A percentile compares a stretch with the other conserved stretches of the same genome.
Evolutionary conservation across 2,797 vertebrate genomes (phyloP).

Genomic region (Fringilla coelebs): DNA sequence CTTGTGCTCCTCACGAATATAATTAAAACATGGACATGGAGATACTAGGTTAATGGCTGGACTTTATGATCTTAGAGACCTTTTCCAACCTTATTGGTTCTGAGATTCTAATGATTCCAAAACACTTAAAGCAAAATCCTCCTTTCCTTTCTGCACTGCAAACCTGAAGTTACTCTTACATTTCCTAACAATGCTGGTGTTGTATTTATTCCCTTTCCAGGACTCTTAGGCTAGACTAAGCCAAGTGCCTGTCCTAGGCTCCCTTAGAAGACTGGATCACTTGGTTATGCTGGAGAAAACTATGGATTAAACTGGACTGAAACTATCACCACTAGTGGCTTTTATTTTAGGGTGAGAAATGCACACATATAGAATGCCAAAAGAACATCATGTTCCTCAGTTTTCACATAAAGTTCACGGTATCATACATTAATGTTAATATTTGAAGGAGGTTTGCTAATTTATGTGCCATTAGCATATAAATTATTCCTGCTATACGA

Average conservation of each 20-base stretch:
- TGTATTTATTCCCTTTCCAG: neutral
- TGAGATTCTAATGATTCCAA: neutral
- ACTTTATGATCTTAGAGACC: neutral
- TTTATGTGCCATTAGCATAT: neutral
- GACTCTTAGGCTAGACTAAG: neutral
- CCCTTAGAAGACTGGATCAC: neutral
- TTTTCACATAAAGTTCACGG: neutral
- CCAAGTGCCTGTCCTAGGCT: neutral
- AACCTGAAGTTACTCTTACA: neutral
- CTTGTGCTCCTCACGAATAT: neutral
- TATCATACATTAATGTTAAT: neutral
- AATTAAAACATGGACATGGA: neutral
- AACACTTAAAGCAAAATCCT: neutral
- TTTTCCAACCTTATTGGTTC: neutral
- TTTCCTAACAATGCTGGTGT: neutral
- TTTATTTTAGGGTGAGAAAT: neutral
- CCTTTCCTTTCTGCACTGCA: neutral
- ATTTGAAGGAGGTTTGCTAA: neutral
- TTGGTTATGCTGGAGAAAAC: neutral
- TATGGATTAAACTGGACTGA: neutral
- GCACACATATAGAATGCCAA: neutral
- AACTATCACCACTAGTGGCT: neutral
- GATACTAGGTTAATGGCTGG: neutral
- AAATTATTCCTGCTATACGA: neutral
- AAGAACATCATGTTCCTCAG: neutral